These are phyloP conservation scores for Onychomys arenicola DNA, from an alignment of 2,797 vertebrate genomes.

Conservation along the genomic window DNA sequence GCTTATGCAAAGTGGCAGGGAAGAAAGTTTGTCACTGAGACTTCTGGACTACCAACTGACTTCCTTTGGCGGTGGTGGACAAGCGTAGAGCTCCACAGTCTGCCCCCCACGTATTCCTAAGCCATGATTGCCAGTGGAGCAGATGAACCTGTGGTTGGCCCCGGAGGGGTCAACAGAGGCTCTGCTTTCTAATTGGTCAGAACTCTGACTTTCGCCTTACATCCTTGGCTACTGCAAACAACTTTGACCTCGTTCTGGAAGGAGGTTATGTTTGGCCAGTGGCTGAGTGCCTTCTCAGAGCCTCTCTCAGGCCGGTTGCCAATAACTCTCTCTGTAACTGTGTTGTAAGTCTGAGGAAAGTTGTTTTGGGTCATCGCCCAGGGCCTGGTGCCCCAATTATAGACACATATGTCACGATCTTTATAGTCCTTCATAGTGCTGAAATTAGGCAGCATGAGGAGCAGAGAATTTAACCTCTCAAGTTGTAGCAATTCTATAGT, in stretches of 20 bases:
- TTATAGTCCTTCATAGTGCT: not conserved
- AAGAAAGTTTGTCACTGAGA: not conserved
- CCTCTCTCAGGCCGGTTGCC: constrained; percentile 65
- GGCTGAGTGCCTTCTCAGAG: constrained; percentile 77
- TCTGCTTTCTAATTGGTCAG: not conserved
- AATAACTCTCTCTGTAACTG: constrained; percentile 70
- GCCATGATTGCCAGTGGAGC: not conserved
- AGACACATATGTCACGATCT: not conserved
- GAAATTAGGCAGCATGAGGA: not conserved
- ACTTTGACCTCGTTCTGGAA: constrained; percentile 79
- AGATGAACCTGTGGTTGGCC: not conserved
- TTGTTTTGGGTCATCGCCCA: constrained; percentile 68
- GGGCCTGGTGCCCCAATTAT: constrained; percentile 63
- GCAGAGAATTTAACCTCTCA: not conserved
- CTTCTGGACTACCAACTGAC: not conserved
- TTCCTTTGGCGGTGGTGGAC: not conserved
- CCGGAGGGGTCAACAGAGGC: not conserved
- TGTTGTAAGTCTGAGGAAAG: constrained; percentile 72
- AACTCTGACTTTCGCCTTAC: constrained; percentile 29
- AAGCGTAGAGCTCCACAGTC: not conserved
- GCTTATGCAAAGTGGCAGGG: not conserved
- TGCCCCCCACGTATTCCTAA: not conserved
- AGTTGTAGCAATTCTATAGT: not conserved
- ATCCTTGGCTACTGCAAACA: constrained; percentile 29
- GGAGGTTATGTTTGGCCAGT: constrained; percentile 67